Conservation (phyloP, 2,888 invertebrate species). For the Keiferia lycopersicella region DNA sequence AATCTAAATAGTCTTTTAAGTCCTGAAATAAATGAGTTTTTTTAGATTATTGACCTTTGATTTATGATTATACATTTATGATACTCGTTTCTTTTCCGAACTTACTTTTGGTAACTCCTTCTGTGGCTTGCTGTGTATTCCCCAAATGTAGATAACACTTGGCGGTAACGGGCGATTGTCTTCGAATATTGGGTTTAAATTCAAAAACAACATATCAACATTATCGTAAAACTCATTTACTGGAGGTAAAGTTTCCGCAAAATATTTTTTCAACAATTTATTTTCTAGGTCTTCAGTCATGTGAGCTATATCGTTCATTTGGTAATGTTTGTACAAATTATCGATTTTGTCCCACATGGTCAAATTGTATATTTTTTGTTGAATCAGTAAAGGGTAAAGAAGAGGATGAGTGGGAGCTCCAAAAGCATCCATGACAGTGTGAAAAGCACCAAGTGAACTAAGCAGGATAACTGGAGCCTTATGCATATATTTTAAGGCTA, state of each 20-base stretch:
- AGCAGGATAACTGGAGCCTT: conserved; percentile 40
- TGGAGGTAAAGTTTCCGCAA: background rate
- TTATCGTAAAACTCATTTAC: conserved; percentile 39
- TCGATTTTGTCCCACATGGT: conserved; percentile 41
- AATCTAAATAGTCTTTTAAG: conserved; percentile 48
- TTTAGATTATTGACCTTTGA: background rate
- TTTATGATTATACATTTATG: no score
- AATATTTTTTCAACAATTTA: background rate
- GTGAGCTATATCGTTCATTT: background rate
- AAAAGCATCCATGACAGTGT: conserved; percentile 30
- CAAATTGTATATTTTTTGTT: conserved; percentile 39
- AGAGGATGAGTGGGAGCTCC: conserved; percentile 41
- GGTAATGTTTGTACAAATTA: conserved; percentile 34
- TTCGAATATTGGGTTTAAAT: conserved; percentile 57
- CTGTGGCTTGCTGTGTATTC: conserved; percentile 52
- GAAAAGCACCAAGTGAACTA: conserved; percentile 43
- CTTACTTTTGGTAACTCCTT: conserved; percentile 56
- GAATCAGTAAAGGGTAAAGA: conserved; percentile 34
- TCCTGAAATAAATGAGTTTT: conserved; percentile 41
- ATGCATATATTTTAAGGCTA: background rate
- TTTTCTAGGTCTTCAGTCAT: background rate
- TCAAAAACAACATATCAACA: conserved; percentile 57
- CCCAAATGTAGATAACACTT: conserved; percentile 59
- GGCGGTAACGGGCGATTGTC: conserved; percentile 59
- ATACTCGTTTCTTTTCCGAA: no score